Evolutionary conservation across 1,140 invertebrate species (phyloP), one percentile per base, ranked within the genome.

Genomic region (Charaxes varanes): DNA sequence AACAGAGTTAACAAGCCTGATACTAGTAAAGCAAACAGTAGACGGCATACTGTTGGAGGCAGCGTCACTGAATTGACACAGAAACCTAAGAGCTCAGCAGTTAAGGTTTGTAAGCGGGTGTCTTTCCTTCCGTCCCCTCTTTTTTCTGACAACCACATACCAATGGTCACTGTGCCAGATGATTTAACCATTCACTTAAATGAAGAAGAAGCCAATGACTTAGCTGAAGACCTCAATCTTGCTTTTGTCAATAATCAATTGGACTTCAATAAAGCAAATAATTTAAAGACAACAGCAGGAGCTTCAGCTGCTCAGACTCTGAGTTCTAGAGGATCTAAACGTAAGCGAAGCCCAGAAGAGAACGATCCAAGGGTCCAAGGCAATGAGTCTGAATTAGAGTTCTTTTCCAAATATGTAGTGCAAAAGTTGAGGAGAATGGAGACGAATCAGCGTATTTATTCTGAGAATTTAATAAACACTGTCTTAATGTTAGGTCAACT

Each of bases 401-500:
- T 73, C 38, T 83, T 83, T 41, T 77, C 79, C 4, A 83, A 83
- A 50, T 83, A 83, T 72, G 62, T 83, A 34, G 79, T 77, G 0
- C 79, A 83, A 54, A 83, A 83, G 43, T 44, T 83, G 13, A 66
- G 79, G 52, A 66, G 41, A 54, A 83, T 83, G 79, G 79, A 83
- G 45, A 83, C 79, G 13, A 78, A 80, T 48, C 79, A 83, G 19
- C 63, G 79, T 26, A 83, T 83, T 50, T 83, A 80, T 41, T 80
- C 79, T 8, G 79, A 83, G 61, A 83, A 83, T 50, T 64, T 83
- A 50, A 80, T 83, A 11, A 80, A 83, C 19, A 83, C 79, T 47
- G 76, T 79, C 5, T 60, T 83, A 5, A 80, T 83, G 79, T 50
- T 83, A 6, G 79, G 79, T 11, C 79, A 83, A 48, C 62, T 83